These are phyloP conservation scores for Schizopygopsis pylzovi DNA, from an alignment of 2,797 vertebrate genomes.

Conservation along the genomic window DNA sequence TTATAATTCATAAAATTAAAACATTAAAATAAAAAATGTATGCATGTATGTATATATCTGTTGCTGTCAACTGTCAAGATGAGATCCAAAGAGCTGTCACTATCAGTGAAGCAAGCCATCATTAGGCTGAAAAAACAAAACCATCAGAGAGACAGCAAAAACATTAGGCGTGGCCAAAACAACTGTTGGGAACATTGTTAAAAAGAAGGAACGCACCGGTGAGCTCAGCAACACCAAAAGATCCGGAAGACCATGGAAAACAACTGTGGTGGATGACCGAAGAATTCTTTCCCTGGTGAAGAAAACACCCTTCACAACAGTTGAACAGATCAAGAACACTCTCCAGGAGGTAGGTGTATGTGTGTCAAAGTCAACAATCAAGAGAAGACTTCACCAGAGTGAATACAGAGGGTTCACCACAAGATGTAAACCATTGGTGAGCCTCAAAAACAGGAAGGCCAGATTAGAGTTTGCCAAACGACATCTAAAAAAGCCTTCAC, in stretches of 20 bases:
- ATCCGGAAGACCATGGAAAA: conserved; percentile 55
- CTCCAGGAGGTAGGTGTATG: conserved; percentile 50
- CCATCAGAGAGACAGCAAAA: conserved; percentile 18
- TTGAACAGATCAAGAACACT: conserved; percentile 49
- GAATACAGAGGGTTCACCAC: no score
- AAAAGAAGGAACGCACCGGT: conserved; percentile 49
- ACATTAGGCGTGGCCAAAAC: conserved; percentile 29
- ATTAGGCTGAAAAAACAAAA: conserved; percentile 56
- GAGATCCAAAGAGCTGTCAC: conserved; percentile 51
- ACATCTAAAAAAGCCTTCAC: no score
- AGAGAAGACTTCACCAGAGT: no score
- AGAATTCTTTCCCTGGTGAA: conserved; percentile 52
- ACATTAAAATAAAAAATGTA: no score
- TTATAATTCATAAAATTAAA: no score
- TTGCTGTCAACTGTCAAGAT: conserved; percentile 49
- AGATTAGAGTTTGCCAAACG: no score
- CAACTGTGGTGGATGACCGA: conserved; percentile 55
- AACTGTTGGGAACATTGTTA: conserved; percentile 52
- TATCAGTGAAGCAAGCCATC: conserved; percentile 58
- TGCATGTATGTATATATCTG: no score
- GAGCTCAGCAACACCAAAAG: conserved; percentile 57
- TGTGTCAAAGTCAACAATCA: no score
- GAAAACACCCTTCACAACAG: conserved; percentile 50
- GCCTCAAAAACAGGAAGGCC: no score
- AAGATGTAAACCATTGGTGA: no score